A percentile compares a stretch with the other conserved stretches of the same genome.
These are phyloP conservation scores for Vulpes ferrilata DNA, from an alignment of 2,113 vertebrate species.

Conservation along the genomic window DNA sequence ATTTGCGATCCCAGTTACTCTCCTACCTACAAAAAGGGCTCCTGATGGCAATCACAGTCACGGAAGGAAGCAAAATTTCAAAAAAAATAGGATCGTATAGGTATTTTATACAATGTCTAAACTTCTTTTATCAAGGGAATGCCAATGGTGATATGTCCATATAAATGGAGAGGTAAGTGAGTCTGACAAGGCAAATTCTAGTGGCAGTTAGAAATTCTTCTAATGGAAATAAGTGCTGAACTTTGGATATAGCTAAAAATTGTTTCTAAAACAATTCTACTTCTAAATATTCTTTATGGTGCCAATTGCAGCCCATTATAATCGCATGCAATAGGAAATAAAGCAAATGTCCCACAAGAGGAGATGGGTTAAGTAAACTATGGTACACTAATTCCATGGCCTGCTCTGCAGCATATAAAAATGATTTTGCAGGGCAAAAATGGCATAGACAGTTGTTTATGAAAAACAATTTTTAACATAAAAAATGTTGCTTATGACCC, in stretches of 20 bases:
- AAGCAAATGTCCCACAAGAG: background rate
- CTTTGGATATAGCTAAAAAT: slow-evolving; percentile 10
- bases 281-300: slow-evolving; percentile 39
- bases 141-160: background rate
- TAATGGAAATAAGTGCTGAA: background rate
- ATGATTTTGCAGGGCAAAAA: background rate
- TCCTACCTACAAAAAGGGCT: background rate
- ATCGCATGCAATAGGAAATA: slow-evolving; percentile 8
- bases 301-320: background rate
- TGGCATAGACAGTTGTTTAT: background rate
- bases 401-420: background rate
- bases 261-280: slow-evolving; percentile 12
- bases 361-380: background rate
- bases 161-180: background rate
- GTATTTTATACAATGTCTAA: background rate
- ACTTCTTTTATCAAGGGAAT: background rate
- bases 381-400: background rate
- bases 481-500: slow-evolving; percentile 5
- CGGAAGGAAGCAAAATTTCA: slow-evolving; percentile 20
- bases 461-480: background rate
- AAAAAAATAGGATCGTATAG: background rate
- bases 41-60: background rate
- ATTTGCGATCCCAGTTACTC: background rate
- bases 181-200: background rate
- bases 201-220: background rate